Base-by-base conservation (phyloP, 2,797 vertebrate genomes). In the Lepilemur ruficaudatus region DNA sequence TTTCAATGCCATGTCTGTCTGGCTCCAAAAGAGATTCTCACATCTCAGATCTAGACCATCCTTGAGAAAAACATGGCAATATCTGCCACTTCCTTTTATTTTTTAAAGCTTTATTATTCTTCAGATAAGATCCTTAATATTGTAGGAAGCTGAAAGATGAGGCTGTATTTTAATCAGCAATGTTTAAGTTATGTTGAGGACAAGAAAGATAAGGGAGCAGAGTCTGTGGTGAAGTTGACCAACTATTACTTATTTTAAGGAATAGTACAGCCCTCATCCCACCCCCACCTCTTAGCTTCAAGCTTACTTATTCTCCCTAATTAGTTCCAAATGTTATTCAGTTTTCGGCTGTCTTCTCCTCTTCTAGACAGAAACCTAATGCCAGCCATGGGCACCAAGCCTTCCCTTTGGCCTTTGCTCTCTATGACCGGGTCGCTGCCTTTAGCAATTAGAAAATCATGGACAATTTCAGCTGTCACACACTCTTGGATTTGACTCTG, bases 381-480 rank as follows among this genome's bases (percentile, higher is more conserved):
- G 94, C 96, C 89, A 97, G 96, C 93, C 92, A 50, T 82, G 87
- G 97, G 85, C 65, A 97, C n/a, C 15, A 65, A 95, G 91, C 83
- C 73, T 96, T 97, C 81, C 83, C 80, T 95, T 92, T 97, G 98
- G 96, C 96, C 96, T 97, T 98, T 97, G 96, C 94, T 95, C 97
- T 97, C 95, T 96, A 72, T 98, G 94, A 91, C 73, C 65, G 52
- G 93, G 84, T 96, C 81, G 28, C 95, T 97, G 96, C 97, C 96
- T 97, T 93, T 85, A 93, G 96, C 97, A 96, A 95, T 97, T 97
- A 98, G 96, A 96, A 98, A 97, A 97, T 97, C 96, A 96, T 93
- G 98, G 97, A 96, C 89, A 98, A 97, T 98, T 98, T 96, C 95
- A 98, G 91, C 94, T 97, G 98, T 98, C 97, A 98, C 89, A 97